These are phyloP conservation scores for Stegastes partitus DNA, from an alignment of 2,113 vertebrate genomes.

Conservation along the genomic window DNA sequence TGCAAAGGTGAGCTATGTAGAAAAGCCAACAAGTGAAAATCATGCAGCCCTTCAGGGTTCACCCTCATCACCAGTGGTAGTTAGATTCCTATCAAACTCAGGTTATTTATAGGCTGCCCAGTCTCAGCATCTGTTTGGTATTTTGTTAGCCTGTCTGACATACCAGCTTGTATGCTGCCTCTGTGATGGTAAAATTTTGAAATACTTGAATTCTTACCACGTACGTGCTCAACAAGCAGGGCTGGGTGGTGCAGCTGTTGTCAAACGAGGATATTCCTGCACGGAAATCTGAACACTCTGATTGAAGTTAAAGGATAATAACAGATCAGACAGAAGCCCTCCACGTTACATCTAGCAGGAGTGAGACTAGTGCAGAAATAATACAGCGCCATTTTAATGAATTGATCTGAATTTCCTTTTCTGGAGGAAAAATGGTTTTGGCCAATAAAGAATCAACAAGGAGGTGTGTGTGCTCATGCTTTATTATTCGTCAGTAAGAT, in stretches of 20 bases:
- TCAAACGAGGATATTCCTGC: background rate
- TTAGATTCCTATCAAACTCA: conserved; percentile 39
- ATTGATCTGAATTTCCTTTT: conserved; percentile 27
- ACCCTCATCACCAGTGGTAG: conserved; percentile 30
- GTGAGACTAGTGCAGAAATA: conserved; percentile 19
- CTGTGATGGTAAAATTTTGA: background rate
- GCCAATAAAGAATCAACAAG: background rate
- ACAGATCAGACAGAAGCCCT: no score
- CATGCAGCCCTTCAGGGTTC: background rate
- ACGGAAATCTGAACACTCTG: background rate
- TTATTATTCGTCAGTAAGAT: conserved; percentile 51
- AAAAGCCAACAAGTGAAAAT: conserved; percentile 35
- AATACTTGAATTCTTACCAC: background rate
- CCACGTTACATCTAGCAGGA: background rate
- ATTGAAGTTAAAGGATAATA: background rate
- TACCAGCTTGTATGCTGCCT: background rate
- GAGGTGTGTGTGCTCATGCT: conserved; percentile 23
- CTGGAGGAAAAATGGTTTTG: conserved; percentile 18
- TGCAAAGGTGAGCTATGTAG: background rate
- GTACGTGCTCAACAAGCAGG: no score
- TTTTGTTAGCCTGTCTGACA: conserved; percentile 30
- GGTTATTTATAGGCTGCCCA: conserved; percentile 51
- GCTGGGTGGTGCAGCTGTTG: background rate
- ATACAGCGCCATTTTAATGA: conserved; percentile 37
- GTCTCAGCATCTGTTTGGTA: conserved; percentile 49